Evolutionary conservation across 2,113 vertebrate genomes (phyloP), one percentile per base, ranked within the genome.

Genomic region (Gallinago paraguaiae): DNA sequence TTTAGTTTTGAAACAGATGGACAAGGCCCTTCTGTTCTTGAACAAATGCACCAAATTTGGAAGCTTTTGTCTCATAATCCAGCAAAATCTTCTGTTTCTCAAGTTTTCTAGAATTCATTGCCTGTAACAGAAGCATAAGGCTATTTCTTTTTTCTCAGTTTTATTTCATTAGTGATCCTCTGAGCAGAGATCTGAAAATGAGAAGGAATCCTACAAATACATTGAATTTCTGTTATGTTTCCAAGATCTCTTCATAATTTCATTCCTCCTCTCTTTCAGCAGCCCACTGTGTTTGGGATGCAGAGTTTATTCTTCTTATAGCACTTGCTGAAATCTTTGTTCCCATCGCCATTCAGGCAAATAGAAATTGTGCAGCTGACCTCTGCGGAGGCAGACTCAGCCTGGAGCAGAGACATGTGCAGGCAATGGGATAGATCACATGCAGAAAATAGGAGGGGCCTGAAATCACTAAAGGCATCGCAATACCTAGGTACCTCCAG

Each of bases 1-100:
- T 88, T 94, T 82, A 31, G 7, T 91, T 81, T 93, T 78, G 74
- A 90, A 94, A 85, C 69, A 87, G 70, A 77, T 79, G 65, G 63
- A 37, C 39, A 84, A 91, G 39, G 6, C 9, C 33, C 24, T 86
- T 85, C 70, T 84, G 50, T 57, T 92, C 77, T 69, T 85, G 45
- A 92, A 30, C 24, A 88, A 90, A 76, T 78, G 70, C 53, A 68
- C 17, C 25, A 45, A 50, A 79, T 81, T 95, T 72, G 50, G 61
- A 92, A 95, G 53, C 13, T 82, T 88, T 72, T 84, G 5, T 88
- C 67, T 88, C 51, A 64, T 72, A 82, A 90, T 76, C 41, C 50
- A 77, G 37, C 9, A 94, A 90, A 90, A 67, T 76, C 63, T 75
- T 91, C 39, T 84, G 22, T 53, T 91, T 89, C 59, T 53, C 59